Evolutionary conservation across 2,888 invertebrate genomes (phyloP), one percentile per base, ranked within the genome.

Genomic region (Orthonevra nobilis): DNA sequence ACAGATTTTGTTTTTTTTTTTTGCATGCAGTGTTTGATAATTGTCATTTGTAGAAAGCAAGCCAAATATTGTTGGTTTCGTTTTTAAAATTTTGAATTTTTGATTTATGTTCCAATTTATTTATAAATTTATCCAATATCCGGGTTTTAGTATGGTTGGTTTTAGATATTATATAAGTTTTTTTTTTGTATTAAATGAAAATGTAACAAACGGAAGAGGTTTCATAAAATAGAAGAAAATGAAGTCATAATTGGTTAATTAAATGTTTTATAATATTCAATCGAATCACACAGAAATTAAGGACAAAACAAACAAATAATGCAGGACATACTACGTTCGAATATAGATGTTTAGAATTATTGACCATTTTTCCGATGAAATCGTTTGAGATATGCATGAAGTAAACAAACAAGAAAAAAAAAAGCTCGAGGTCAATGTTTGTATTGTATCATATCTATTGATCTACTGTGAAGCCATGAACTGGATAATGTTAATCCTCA

Each of bases 1-100:
- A 70, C 81, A 68, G 63, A 38, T 82, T 81, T 68, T 77, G 72
- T 83, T 50, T 73, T 77, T 68, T 38, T 69, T 81, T 70, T 44
- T 72, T 81, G 63, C 79, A 68, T 70, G 66, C 64, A 73, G 48
- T 66, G 82, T 72, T 42, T 75, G 81, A 81, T 82, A 54, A 69
- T 81, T 75, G 72, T 63, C 56, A 17, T 64, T 81, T 79, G 58
- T 81, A 17, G 56, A 60, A 19, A 30, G 32, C 15, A 28, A 17
- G 66, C 66, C 63, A 66, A 70, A 48, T 70, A 60, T 82, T 61
- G 14, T 30, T 63, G 30, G 48, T 56, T 36, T 50, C 40, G 30
- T 42, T 44, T 34, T 68, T 44, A 48, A 66, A 69, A 79, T 63
- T 46, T 73, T 64, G 3, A 34, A 46, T 54, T 75, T 52, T 69